Percentiles rank a stretch among this genome's conserved stretches.
Conservation (phyloP, 2,113 vertebrate genomes). For the Equus quagga region DNA sequence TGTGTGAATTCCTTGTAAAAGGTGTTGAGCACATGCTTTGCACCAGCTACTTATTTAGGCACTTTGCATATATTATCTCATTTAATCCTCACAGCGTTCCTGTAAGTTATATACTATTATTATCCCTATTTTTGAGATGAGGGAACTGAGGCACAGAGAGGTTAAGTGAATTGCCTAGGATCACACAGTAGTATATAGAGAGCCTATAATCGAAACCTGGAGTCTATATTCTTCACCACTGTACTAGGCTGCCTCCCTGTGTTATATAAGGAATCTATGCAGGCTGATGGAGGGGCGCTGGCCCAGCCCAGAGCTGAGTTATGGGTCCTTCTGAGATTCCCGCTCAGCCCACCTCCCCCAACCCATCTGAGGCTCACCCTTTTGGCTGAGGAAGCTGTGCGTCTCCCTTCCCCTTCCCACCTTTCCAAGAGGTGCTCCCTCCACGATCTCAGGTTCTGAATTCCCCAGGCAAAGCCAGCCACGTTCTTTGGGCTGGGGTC, state of each 20-base stretch:
- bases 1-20: neutral
- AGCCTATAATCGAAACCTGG: neutral
- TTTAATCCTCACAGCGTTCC: neutral
- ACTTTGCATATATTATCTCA: neutral
- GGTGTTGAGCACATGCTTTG: neutral
- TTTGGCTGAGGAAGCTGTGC: neutral
- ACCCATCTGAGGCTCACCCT: neutral
- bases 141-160: conserved; percentile 1
- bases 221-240: neutral
- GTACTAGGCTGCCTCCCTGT: neutral
- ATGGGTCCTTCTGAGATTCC: neutral
- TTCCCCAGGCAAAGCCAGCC: conserved; percentile 80
- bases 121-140: neutral
- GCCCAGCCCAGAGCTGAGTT: neutral
- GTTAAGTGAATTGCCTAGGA: neutral
- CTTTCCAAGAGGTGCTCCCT: conserved; percentile 27
- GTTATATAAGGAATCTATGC: neutral
- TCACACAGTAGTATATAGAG: neutral
- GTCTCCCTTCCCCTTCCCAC: neutral
- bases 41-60: neutral
- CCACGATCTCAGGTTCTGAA: conserved; percentile 52
- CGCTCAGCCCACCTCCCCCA: neutral
- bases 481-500: conserved; percentile 80
- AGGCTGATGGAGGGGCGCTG: neutral
- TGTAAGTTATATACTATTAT: neutral